A percentile compares a stretch with the other conserved stretches of the same genome.
These are phyloP conservation scores for Caranx ignobilis DNA, from an alignment of 2,113 vertebrate genomes.

Conservation along the genomic window DNA sequence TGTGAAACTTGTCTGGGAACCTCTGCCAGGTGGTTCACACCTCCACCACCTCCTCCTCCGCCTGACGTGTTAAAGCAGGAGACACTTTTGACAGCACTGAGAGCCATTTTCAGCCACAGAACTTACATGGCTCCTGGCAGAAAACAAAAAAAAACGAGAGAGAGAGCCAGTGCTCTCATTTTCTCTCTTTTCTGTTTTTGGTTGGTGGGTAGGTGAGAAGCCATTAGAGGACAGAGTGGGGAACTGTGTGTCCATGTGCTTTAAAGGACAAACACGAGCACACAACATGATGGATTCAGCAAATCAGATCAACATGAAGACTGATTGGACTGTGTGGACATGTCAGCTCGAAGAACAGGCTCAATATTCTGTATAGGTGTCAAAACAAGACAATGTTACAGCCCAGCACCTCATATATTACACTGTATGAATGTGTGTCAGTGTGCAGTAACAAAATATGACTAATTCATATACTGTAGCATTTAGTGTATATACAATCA, in stretches of 20 bases:
- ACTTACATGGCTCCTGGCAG: slow-evolving; percentile 47
- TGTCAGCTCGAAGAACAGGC: background rate
- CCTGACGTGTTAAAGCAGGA: slow-evolving; percentile 58
- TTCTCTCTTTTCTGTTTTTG: slow-evolving; percentile 1
- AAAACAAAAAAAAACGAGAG: slow-evolving; percentile 12
- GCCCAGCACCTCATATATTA: too few species aligned
- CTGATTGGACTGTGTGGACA: background rate
- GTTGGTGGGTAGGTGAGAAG: background rate
- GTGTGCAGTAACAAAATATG: background rate
- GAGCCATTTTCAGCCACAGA: slow-evolving; percentile 55
- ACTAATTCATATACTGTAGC: too few species aligned
- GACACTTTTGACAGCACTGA: slow-evolving; percentile 66
- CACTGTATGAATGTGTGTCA: background rate
- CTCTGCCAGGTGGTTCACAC: slow-evolving; percentile 67
- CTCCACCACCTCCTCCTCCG: slow-evolving; percentile 64
- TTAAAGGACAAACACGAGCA: background rate
- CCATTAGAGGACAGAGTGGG: background rate
- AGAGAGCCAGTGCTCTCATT: background rate
- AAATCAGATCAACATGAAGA: background rate
- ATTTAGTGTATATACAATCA: too few species aligned
- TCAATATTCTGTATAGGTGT: background rate
- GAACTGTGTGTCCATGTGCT: background rate
- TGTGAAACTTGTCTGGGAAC: slow-evolving; percentile 56
- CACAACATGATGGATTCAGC: background rate
- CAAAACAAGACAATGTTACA: background rate